Conservation (phyloP, 2,113 vertebrate species). For the Solea senegalensis region DNA sequence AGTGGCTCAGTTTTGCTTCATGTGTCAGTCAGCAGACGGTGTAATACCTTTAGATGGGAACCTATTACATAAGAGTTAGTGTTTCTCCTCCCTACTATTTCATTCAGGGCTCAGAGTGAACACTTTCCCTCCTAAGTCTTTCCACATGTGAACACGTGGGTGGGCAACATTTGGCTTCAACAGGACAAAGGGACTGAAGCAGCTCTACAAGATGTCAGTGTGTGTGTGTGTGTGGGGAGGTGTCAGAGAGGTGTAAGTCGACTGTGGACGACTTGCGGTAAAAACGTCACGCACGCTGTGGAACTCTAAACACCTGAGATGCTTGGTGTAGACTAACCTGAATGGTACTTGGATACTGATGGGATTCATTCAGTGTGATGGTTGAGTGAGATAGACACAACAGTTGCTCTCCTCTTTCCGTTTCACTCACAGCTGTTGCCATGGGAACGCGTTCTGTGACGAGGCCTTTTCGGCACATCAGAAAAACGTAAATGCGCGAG, state of each 20-base stretch:
- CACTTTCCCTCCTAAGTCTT: slow-evolving; percentile 44
- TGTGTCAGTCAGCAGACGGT: slow-evolving; percentile 20
- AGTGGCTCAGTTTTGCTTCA: slow-evolving; percentile 28
- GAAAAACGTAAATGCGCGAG: slow-evolving; percentile 10
- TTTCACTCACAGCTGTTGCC: slow-evolving; percentile 11
- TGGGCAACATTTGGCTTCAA: slow-evolving; percentile 42
- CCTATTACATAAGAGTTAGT: slow-evolving; percentile 1
- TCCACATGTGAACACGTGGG: slow-evolving; percentile 63
- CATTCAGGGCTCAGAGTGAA: slow-evolving; percentile 15
- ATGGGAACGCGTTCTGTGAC: background rate
- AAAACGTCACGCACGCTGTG: background rate
- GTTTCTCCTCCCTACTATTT: slow-evolving; percentile 26
- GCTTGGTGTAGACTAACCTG: slow-evolving; percentile 4
- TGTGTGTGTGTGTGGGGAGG: background rate
- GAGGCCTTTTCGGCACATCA: background rate
- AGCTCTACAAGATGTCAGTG: slow-evolving; percentile 4
- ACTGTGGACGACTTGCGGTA: slow-evolving; percentile 7
- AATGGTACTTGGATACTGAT: background rate
- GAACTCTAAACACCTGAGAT: slow-evolving; percentile 25
- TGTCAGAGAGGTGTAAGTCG: slow-evolving; percentile 14
- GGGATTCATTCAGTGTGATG: background rate
- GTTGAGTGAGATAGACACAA: slow-evolving; percentile 10
- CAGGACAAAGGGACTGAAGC: slow-evolving; percentile 22
- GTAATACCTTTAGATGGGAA: slow-evolving; percentile 29
- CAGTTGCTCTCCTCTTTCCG: background rate